phyloP scores from a whole-genome alignment of 2,888 invertebrate species.

The Limenitis camilla region DNA sequence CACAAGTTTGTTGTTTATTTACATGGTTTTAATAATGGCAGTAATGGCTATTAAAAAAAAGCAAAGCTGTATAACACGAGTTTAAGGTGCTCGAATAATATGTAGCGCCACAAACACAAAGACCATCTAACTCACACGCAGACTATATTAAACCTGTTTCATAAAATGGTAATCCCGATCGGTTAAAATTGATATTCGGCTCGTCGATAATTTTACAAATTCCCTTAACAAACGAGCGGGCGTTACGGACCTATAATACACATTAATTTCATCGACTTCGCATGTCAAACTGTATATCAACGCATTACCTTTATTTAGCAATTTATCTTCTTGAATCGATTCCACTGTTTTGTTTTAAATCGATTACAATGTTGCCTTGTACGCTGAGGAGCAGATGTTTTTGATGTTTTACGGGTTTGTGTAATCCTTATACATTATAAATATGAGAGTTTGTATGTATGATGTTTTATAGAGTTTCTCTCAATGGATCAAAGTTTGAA shows the following conservation, averaged over 20 bases:
- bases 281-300: conserved; percentile 68
- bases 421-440: neutral
- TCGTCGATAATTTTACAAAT: conserved; percentile 69
- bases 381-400: conserved; percentile 18
- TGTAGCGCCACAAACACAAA: neutral
- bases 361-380: conserved; percentile 20
- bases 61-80: no score
- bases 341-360: conserved; percentile 34
- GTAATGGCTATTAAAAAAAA: no score
- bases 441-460: no score
- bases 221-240: conserved; percentile 59
- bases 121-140: neutral
- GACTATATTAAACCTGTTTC: neutral
- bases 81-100: no score
- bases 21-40: no score
- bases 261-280: conserved; percentile 64
- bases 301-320: conserved; percentile 68
- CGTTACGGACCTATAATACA: conserved; percentile 62
- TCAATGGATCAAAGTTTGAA: no score
- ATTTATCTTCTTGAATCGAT: conserved; percentile 55
- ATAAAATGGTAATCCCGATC: conserved; percentile 22
- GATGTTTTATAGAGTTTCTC: no score
- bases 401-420: conserved; percentile 1
- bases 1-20: no score
- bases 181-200: conserved; percentile 61